Conservation (phyloP, 2,113 vertebrate species). For the Oryzias celebensis region DNA sequence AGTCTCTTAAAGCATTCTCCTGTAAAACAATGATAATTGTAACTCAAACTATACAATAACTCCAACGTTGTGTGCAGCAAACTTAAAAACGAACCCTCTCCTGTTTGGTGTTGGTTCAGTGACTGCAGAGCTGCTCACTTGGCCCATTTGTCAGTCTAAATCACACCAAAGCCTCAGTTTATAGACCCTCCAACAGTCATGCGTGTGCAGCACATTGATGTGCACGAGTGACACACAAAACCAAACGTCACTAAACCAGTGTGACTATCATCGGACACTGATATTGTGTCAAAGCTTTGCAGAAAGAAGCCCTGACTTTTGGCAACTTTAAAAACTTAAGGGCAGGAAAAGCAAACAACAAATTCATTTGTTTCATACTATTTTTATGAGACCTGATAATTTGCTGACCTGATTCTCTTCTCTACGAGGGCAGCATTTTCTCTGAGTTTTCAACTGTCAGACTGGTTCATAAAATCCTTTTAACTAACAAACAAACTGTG, state of each 20-base stretch:
- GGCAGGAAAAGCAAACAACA: background rate
- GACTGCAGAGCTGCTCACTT: constrained; percentile 15
- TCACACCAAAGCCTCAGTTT: constrained; percentile 19
- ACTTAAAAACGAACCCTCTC: background rate
- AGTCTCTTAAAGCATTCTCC: too few species aligned
- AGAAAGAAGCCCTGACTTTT: background rate
- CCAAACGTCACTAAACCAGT: too few species aligned
- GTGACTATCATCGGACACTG: too few species aligned
- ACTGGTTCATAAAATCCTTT: too few species aligned
- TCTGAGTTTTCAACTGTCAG: too few species aligned
- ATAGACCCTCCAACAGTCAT: background rate
- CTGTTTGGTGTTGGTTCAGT: background rate
- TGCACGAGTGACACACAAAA: too few species aligned
- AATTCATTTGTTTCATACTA: background rate
- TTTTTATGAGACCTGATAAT: constrained; percentile 7
- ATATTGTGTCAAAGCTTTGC: too few species aligned
- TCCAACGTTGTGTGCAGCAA: too few species aligned
- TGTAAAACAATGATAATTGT: too few species aligned
- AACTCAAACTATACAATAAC: too few species aligned
- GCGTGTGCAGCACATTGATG: too few species aligned
- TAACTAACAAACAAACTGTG: too few species aligned
- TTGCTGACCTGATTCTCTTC: background rate
- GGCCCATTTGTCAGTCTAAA: constrained; percentile 22
- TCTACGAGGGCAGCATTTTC: background rate
- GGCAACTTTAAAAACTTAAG: background rate